Evolutionary conservation across 35 echinoderm and acorn worm species (phyloP), one percentile per base, ranked within the genome.

Genomic region (Amphiura filiformis): DNA sequence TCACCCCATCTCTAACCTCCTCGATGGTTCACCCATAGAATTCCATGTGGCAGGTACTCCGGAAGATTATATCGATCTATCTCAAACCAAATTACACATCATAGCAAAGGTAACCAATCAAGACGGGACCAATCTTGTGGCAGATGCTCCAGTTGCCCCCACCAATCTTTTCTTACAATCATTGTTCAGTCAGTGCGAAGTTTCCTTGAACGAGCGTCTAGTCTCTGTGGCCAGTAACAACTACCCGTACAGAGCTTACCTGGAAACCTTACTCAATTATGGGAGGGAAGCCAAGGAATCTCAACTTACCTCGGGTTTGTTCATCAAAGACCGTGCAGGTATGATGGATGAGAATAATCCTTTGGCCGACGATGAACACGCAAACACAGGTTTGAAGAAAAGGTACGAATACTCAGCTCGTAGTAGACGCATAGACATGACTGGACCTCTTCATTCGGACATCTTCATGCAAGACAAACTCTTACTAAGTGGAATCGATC

Each of bases 251-350:
- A 38, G 88, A 32, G 80, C 88, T 38, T 23, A 83, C 22, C 32
- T 91, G n/a, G 89, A 91, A 80, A 85, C 81, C 0, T 52, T 91
- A 22, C 39, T 91, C 31, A 86, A 38, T 42, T 91, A 91, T 38
- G 81, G 82, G 22, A 35, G 28, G 5, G 82, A 84, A 23, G 89
- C 89, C 33, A 91, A 91, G 32, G 12, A 41, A 37, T 76, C 80
- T 26, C 88, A 90, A 17, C 88, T 90, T 38, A 91, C 82, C 1
- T 39, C 70, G 20, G 81, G 38, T 20, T 57, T 91, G 38, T 91
- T 37, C 57, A 85, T 85, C 44, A 91, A 91, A 86, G 85, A 88
- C 57, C 81, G 78, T 11, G 91, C 84, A 9, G 86, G 64, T 23
- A 82, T 35, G 80, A 86, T 88, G 79, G 70, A 92, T 78, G 17